A percentile compares a stretch with the other conserved stretches of the same genome.
Conservation (phyloP, 2,113 vertebrate species). For the Rattus rattus region DNA sequence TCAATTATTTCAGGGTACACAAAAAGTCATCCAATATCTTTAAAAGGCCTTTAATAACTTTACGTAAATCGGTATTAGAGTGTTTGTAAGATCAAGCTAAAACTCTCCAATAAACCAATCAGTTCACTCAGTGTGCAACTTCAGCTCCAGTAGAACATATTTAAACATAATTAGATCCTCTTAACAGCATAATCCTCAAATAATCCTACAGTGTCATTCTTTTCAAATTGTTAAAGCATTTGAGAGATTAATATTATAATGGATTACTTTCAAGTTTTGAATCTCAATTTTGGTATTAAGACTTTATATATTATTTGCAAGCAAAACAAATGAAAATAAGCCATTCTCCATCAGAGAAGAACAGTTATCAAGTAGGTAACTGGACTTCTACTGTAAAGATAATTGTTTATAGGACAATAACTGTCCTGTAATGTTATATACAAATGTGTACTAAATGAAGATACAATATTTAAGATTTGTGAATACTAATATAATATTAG, state of each 20-base stretch:
- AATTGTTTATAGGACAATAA: conserved; percentile 35
- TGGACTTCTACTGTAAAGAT: not conserved
- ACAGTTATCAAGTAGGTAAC: conserved; percentile 32
- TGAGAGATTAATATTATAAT: conserved; percentile 60
- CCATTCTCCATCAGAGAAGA: not conserved
- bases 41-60: not conserved
- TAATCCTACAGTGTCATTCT: conserved; percentile 63
- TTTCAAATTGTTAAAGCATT: conserved; percentile 59
- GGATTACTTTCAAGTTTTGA: conserved; percentile 60
- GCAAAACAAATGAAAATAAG: conserved; percentile 51
- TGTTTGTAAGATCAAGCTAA: not conserved
- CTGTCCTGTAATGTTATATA: conserved; percentile 13
- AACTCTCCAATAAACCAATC: conserved; percentile 59
- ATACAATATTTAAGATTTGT: not conserved
- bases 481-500: not conserved
- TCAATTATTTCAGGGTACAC: not conserved
- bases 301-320: conserved; percentile 29
- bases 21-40: conserved; percentile 14
- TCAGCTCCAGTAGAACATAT: conserved; percentile 52
- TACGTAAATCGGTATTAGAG: conserved; percentile 34
- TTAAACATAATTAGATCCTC: conserved; percentile 66
- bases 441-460: not conserved
- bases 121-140: conserved; percentile 40
- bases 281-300: conserved; percentile 56
- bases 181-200: conserved; percentile 58